phyloP scores from a whole-genome alignment of 2,113 vertebrate species.

The Mirounga angustirostris region DNA sequence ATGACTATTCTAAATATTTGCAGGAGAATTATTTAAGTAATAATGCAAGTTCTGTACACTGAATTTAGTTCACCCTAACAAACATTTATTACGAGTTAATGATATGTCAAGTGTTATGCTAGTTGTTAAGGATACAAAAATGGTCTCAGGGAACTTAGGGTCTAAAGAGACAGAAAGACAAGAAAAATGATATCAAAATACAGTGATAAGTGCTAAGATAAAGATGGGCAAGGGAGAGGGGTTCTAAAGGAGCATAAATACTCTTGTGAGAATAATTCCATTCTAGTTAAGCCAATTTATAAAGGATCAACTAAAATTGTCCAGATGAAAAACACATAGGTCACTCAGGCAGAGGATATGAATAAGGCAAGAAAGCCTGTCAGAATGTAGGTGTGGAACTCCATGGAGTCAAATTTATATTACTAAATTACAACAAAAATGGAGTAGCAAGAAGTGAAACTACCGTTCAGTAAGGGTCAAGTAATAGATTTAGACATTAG shows the following conservation, averaged over 20 bases:
- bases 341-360: not conserved
- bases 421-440: not conserved
- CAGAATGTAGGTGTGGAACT: not conserved
- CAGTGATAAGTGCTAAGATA: not conserved
- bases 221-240: not conserved
- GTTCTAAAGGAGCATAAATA: not conserved
- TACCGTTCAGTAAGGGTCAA: not conserved
- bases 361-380: not conserved
- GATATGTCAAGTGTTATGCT: not conserved
- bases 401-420: not conserved
- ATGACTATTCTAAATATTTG: not conserved
- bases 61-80: not conserved
- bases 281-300: not conserved
- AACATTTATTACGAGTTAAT: not conserved
- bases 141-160: not conserved
- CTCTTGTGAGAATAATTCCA: not conserved
- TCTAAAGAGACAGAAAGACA: not conserved
- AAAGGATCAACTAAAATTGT: not conserved
- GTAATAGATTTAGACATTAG: not conserved
- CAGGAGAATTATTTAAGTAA: not conserved
- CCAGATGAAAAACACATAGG: not conserved
- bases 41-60: not conserved
- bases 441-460: not conserved
- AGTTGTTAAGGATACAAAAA: not conserved
- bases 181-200: not conserved